phyloP scores from a whole-genome alignment of 2,797 vertebrate species.

The Morus bassanus region DNA sequence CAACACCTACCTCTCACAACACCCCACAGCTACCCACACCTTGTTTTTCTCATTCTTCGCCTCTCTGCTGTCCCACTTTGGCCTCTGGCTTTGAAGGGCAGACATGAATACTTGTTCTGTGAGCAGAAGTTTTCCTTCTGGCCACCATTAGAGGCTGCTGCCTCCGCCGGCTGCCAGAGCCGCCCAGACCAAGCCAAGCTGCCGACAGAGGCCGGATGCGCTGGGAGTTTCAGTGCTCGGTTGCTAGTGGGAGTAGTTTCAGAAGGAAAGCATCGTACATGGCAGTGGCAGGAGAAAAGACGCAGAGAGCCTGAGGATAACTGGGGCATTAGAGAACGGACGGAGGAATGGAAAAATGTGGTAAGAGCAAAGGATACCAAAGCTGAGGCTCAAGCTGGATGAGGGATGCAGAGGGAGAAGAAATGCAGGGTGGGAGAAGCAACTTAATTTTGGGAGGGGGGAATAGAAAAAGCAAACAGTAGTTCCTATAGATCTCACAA shows the following conservation, averaged over 20 bases:
- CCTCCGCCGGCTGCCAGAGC: neutral
- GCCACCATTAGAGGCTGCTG: constrained; percentile 23
- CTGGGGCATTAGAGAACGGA: neutral
- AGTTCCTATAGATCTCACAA: neutral
- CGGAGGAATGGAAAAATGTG: constrained; percentile 38
- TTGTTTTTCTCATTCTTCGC: neutral
- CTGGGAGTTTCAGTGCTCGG: neutral
- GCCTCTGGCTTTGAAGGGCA: neutral
- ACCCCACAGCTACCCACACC: constrained; percentile 8
- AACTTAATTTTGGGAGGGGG: neutral
- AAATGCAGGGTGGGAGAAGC: neutral
- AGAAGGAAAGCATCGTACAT: neutral
- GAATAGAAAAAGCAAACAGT: neutral
- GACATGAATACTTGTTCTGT: neutral
- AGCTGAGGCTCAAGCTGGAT: neutral
- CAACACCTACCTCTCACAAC: neutral
- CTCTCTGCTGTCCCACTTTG: neutral
- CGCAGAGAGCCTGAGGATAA: constrained; percentile 28
- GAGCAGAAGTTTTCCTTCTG: neutral
- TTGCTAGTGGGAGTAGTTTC: neutral
- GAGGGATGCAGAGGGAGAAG: neutral
- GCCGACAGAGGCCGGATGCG: neutral
- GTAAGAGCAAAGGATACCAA: neutral
- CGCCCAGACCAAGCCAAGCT: neutral
- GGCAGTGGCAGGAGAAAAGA: neutral